Evolutionary conservation across 1,140 invertebrate genomes (phyloP), one percentile per base, ranked within the genome.

Genomic region (Drosophila bocqueti): DNA sequence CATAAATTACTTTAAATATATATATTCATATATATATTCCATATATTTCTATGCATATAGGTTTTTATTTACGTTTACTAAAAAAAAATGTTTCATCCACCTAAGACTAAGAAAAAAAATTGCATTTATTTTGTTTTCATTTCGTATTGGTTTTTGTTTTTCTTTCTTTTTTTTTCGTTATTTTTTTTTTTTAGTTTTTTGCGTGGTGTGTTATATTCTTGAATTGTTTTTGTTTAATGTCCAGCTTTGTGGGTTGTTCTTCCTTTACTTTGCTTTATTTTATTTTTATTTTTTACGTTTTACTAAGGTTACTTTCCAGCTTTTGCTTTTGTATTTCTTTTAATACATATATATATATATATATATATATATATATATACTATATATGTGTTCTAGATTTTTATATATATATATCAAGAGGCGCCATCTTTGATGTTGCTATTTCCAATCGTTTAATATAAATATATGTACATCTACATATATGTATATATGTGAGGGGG

Each of bases 61-160:
- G 65, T 54, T 60, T 82, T 81, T 69, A 86, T 79, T 86, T 86
- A 86, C 67, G 83, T 73, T 83, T 86, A 87, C 76, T 83, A 84
- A 86, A 87, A 86, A 83, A 86, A 86, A 84, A 68, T 63, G 50
- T 54, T 54, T 65, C 66, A 77, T 80, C 72, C 72, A 79, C 83
- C 83, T 87, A 89, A 58, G 80, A 77, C 84, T 87, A 87, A 83
- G 84, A 87, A 87, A 87, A 86, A 89, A 87, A 87, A 83, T 76
- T 73, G 45, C 62, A 55, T 65, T 66, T 63, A 52, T 66, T 78
- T 67, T 71, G 62, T 54, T 54, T 54, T 54, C 31, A 54, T 54
- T 54, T 36, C 52, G 13, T 6, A 54, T 54, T 54, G 36, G 11
- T 66, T 76, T 54, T 45, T 50, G 47, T 47, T 47, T 67, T 60